Evolutionary conservation across 2,113 vertebrate species (phyloP), one percentile per base, ranked within the genome.

Genomic region (Vimba vimba): DNA sequence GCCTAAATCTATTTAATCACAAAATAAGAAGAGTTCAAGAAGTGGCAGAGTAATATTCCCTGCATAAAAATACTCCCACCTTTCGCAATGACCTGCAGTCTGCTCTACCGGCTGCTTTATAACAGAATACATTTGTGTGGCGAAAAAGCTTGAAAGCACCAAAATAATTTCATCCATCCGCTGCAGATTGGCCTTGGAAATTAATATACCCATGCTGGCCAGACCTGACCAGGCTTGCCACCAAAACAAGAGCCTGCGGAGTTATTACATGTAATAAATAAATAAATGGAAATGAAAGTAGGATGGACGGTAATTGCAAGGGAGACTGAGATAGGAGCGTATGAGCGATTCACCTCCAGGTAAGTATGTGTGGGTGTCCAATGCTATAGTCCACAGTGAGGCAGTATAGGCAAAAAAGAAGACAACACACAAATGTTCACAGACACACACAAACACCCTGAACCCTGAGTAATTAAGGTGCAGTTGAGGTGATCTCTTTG

Each of bases 391-490:
- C 92, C 91, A 89, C 66, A 79, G 74, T 64, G 87, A 85, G 86
- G 86, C 86, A 76, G 76, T 80, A 21, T 55, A 84, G 23, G 55
- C 55, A 57, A 57, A 57, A 7, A 57, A 57, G 55, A 8, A 57
- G 55, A 23, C 0, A 57, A 23, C 2, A 75, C 68, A 23, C 60
- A 69, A 71, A 25, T 30, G 74, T 62, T 39, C 23, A 52, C 6
- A 60, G 25, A 85, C 57, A 57, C 75, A 55, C 1, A 85, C 23
- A 43, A 52, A 55, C 21, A 36, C 45, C 11, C 79, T 30, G 9
- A 52, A 47, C 25, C 6, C 59, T 93, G 94, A 94, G 93, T 91
- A 94, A 94, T 94, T 94, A 94, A 94, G 91, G 88, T 85, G 84
- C 92, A 75, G 89, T 91, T 88, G 90, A 91, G 91, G 92, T 93